phyloP scores from a whole-genome alignment of 1,140 invertebrate species.

The Penaeus vannamei region DNA sequence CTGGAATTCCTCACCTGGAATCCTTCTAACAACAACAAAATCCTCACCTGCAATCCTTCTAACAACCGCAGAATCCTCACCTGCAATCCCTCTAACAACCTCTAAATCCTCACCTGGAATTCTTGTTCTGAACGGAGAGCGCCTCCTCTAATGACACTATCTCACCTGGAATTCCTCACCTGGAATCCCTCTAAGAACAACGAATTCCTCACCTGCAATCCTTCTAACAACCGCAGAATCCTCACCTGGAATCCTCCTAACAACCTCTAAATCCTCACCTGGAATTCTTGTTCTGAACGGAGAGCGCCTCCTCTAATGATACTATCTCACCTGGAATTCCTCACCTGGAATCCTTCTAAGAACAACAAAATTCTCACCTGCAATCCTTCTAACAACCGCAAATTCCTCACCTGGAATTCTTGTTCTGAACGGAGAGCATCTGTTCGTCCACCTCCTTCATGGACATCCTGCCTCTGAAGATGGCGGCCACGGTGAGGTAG shows the following conservation, averaged over 20 bases:
- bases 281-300: conserved; percentile 74
- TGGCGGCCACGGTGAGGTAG: conserved; percentile 51
- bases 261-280: neutral
- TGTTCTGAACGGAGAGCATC: conserved; percentile 75
- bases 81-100: neutral
- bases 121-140: conserved; percentile 75
- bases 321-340: too few relatives aligned
- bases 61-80: too few relatives aligned
- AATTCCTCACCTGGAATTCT: conserved; percentile 70
- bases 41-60: too few relatives aligned
- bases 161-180: too few relatives aligned
- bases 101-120: conserved; percentile 63
- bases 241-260: neutral
- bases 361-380: neutral
- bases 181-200: too few relatives aligned
- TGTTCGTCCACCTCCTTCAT: conserved; percentile 68
- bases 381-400: neutral
- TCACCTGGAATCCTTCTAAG: too few relatives aligned
- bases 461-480: conserved; percentile 53
- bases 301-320: conserved; percentile 74
- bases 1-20: too few relatives aligned
- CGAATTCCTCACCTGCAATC: neutral
- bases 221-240: neutral
- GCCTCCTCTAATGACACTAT: too few relatives aligned
- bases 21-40: too few relatives aligned